Evolutionary conservation across 2,113 vertebrate genomes (phyloP).

Genomic region (Carlito syrichta): DNA sequence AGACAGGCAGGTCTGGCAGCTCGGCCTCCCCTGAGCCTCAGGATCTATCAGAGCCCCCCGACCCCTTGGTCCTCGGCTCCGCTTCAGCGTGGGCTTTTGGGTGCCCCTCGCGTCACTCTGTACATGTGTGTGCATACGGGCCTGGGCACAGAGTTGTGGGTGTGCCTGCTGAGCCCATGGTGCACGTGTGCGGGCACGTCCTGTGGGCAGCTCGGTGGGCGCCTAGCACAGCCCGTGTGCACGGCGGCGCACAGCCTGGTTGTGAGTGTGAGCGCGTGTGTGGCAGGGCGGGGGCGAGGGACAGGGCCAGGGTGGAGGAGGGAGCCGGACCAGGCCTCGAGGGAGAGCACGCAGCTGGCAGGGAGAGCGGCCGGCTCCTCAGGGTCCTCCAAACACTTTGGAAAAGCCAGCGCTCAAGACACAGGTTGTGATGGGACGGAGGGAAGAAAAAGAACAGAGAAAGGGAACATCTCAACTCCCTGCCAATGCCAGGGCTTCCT

Average conservation of each 20-base stretch:
- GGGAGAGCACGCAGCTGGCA: background rate
- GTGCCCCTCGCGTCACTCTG: background rate
- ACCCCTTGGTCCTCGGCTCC: background rate
- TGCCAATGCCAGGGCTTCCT: background rate
- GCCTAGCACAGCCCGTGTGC: accelerated
- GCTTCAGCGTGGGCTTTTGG: background rate
- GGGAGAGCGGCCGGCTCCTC: background rate
- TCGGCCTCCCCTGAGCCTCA: constrained; percentile 46
- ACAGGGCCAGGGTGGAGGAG: background rate
- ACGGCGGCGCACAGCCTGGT: background rate
- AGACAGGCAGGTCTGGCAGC: constrained; percentile 61
- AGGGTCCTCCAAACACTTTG: background rate
- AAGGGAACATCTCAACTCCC: background rate
- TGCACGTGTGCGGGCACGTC: background rate
- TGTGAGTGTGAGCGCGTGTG: accelerated
- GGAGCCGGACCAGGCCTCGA: accelerated
- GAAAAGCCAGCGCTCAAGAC: background rate
- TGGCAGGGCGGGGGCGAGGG: background rate
- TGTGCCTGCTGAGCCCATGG: accelerated
- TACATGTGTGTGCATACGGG: background rate
- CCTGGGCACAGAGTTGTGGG: background rate
- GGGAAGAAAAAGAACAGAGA: background rate
- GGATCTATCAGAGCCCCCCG: background rate
- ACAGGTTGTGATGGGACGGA: background rate
- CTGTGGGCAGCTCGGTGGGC: background rate